Evolutionary conservation across 2,113 vertebrate genomes (phyloP), one percentile per base, ranked within the genome.

Genomic region (Corapipo altera): DNA sequence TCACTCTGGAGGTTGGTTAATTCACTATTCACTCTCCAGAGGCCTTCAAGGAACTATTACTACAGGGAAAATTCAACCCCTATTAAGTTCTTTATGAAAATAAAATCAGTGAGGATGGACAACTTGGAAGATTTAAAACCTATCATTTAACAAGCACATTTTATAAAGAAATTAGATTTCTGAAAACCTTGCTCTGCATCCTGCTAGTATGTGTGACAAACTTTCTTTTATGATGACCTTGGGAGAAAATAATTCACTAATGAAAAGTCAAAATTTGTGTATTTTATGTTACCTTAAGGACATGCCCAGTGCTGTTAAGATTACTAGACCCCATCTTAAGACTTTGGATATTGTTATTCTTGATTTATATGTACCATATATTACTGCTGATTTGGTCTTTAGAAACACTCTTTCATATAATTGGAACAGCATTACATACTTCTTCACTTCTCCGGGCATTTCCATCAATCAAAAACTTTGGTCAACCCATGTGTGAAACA

Each of bases 211-310:
- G 33, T 67, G 70, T 73, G 96, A 88, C 89, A 55, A 65, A 95
- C 85, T 94, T 94, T 71, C 51, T 95, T 94, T 92, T 74, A 74
- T 88, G 26, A 44, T 65, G 32, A 71, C 19, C 39, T 62, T 85
- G 64, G 83, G 69, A 96, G 52, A 90, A 95, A 96, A 85, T 75
- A 87, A 26, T 85, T 93, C 57, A 78, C 75, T 91, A 95, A 84
- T 61, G 84, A 95, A 96, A 95, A 94, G 67, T 44, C 43, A 64
- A 4, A 10, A 91, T 92, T 75, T 94, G 33, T 96, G 18, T 33
- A 43, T 82, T 95, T 89, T 83, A 93, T 76, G 73, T 93, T 94
- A 54, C 66, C 90, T 93, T 76, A 90, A 96, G 83, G 71, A 85
- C 65, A 37, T 73, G 46, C 67, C 75, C 49, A 67, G 24, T 89